phyloP scores from a whole-genome alignment of 2,888 invertebrate genomes.

The Lordiphosa fenestrarum region DNA sequence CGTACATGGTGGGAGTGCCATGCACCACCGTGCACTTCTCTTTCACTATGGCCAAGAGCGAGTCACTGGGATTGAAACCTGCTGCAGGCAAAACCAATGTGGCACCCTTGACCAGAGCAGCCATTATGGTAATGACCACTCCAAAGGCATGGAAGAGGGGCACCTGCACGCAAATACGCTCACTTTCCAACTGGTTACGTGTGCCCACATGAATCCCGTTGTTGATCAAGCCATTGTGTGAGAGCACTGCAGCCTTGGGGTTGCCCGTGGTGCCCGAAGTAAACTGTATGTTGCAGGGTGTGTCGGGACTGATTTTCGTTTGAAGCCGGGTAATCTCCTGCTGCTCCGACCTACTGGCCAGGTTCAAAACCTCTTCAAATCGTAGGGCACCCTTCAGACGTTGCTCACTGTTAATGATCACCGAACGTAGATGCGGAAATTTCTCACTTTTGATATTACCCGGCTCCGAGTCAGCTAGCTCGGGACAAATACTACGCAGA shows the following conservation, averaged over 20 bases:
- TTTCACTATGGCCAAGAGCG: slow-evolving; percentile 84
- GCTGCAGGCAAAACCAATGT: slow-evolving; percentile 84
- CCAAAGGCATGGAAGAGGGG: slow-evolving; percentile 93
- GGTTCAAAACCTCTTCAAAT: slow-evolving; percentile 80
- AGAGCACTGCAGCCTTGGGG: slow-evolving; percentile 88
- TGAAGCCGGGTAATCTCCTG: slow-evolving; percentile 79
- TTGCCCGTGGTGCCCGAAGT: slow-evolving; percentile 90
- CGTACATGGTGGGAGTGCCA: slow-evolving; percentile 94
- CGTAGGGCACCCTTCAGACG: slow-evolving; percentile 80
- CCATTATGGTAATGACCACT: slow-evolving; percentile 83
- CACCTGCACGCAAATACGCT: slow-evolving; percentile 84
- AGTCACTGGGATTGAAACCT: slow-evolving; percentile 83
- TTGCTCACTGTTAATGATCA: slow-evolving; percentile 83
- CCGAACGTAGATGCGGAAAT: slow-evolving; percentile 81
- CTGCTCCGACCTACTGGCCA: slow-evolving; percentile 49
- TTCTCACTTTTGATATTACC: slow-evolving; percentile 80
- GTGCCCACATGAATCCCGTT: slow-evolving; percentile 86
- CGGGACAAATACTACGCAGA: slow-evolving; percentile 83
- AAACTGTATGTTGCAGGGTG: slow-evolving; percentile 89
- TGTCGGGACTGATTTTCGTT: slow-evolving; percentile 83
- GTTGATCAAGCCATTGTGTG: slow-evolving; percentile 88
- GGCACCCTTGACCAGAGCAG: slow-evolving; percentile 83
- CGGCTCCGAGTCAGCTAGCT: slow-evolving; percentile 79
- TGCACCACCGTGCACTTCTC: slow-evolving; percentile 87
- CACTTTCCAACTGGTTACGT: slow-evolving; percentile 79